phyloP scores from a whole-genome alignment of 2,113 vertebrate genomes.

The Ailuropoda melanoleuca region DNA sequence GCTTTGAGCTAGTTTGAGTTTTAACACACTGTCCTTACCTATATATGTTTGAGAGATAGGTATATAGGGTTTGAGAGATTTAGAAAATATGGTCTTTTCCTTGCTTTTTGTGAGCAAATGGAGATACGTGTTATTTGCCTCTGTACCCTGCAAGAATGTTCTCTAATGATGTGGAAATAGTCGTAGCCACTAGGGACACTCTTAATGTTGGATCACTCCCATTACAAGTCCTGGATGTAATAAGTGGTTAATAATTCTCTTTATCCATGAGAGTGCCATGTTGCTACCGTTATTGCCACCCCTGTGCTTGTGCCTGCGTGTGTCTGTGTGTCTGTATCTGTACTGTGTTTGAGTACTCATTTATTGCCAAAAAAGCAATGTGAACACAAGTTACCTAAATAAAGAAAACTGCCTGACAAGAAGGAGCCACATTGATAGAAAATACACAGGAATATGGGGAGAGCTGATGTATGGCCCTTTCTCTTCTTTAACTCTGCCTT shows the following conservation, averaged over 20 bases:
- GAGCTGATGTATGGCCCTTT: not conserved
- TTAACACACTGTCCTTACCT: not conserved
- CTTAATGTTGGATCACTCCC: not conserved
- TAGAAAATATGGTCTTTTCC: not conserved
- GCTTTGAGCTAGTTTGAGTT: slow-evolving; percentile 28
- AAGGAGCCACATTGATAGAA: not conserved
- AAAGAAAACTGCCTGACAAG: not conserved
- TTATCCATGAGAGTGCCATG: not conserved
- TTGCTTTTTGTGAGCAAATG: not conserved
- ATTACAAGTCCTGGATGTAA: not conserved
- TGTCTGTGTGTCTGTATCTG: not conserved
- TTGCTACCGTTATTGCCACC: not conserved
- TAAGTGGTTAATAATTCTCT: slow-evolving; percentile 1
- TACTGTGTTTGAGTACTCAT: not conserved
- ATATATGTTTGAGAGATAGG: not conserved
- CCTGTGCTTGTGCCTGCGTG: not conserved
- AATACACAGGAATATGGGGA: not conserved
- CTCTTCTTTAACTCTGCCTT: not conserved
- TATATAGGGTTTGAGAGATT: not conserved
- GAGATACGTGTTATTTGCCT: not conserved
- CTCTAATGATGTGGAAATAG: not conserved
- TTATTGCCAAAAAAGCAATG: not conserved
- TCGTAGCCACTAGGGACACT: not conserved
- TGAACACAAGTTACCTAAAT: not conserved
- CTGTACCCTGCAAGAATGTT: not conserved